These are phyloP conservation scores for Huso huso DNA, from an alignment of 2,797 vertebrate genomes.

Conservation along the genomic window DNA sequence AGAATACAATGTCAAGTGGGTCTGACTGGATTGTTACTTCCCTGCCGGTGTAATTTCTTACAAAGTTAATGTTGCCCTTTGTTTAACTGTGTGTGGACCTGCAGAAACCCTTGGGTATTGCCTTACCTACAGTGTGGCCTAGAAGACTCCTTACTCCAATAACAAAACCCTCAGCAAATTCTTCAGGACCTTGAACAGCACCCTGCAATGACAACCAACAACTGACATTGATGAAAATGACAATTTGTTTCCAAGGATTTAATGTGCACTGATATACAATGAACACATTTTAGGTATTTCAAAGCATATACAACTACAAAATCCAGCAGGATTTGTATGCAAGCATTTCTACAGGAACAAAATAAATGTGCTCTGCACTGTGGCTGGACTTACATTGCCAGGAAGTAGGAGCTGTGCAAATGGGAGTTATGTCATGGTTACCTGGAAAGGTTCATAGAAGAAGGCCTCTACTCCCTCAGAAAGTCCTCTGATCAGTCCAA, in stretches of 20 bases:
- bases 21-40: too few relatives aligned
- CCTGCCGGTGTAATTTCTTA: too few relatives aligned
- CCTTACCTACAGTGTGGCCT: slow-evolving; percentile 88
- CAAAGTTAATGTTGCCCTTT: too few relatives aligned
- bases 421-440: slow-evolving; percentile 31
- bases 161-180: slow-evolving; percentile 92
- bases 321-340: not conserved
- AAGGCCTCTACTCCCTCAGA: slow-evolving; percentile 95
- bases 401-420: too few relatives aligned
- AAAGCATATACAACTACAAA: too few relatives aligned
- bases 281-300: too few relatives aligned
- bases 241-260: too few relatives aligned
- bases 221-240: too few relatives aligned
- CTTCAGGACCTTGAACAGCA: slow-evolving; percentile 92
- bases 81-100: too few relatives aligned
- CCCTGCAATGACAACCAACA: slow-evolving; percentile 56
- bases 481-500: slow-evolving; percentile 88
- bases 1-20: not conserved
- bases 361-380: not conserved
- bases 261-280: too few relatives aligned
- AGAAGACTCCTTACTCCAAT: slow-evolving; percentile 89
- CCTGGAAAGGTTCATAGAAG: slow-evolving; percentile 96
- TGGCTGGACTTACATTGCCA: too few relatives aligned
- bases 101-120: too few relatives aligned
- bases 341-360: not conserved